Evolutionary conservation across 1,140 invertebrate genomes (phyloP), one percentile per base, ranked within the genome.

Genomic region (Lysiphlebus fabarum): DNA sequence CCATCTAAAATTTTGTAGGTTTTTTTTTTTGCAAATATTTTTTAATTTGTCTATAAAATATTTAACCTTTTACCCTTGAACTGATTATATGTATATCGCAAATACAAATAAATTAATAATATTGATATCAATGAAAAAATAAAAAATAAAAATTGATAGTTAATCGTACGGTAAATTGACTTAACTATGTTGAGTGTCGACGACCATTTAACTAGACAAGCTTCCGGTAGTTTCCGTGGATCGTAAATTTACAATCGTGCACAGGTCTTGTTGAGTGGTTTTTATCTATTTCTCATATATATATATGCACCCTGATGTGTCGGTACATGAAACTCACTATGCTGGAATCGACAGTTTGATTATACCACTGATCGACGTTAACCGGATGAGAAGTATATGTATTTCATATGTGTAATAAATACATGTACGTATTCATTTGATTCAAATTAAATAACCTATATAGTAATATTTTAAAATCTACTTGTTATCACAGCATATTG

Each of bases 321-420:
- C 36, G 36, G 36, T 11, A n/a, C 36, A 7, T 33, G 26, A 51
- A 51, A 51, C 49, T 51, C 11, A 44, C 37, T 44, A 57, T 41
- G 37, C 55, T 57, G 44, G 12, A 48, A 49, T 49, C 33, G 55
- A 57, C 55, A 57, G 55, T 49, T 57, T 57, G 55, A 57, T 57
- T 57, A 57, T 57, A 57, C 44, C 40, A 57, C 44, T 44, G 36
- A 57, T 57, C 44, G 34, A 57, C 47, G 48, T 49, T 38, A 49
- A 57, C 55, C 36, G 45, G 45, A 51, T 54, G 17, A 26, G 17
- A 26, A 26, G 17, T 26, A 1, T 26, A 26, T 26, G 17, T 26
- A 26, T 26, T 26, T 26, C 17, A 26, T 26, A 26, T 26, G 17
- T 26, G 17, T 26, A 26, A 26, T 26, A 26, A 26, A 26, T 26